A percentile compares a stretch with the other conserved stretches of the same genome.
phyloP scores from a whole-genome alignment of 30 jellyfish, hydroid and myxozoan species.

The Sanderia malayensis region DNA sequence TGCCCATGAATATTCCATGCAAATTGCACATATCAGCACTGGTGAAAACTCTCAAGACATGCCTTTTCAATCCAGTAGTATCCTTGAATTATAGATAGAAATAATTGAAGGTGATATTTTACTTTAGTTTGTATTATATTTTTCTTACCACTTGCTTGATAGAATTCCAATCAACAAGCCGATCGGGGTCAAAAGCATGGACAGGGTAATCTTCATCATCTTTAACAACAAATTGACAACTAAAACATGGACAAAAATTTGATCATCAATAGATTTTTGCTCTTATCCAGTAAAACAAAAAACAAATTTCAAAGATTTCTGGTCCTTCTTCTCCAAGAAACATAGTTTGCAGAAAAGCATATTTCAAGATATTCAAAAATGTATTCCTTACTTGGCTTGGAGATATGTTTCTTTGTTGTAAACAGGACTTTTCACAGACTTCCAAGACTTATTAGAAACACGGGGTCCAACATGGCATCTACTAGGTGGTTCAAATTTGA shows the following conservation, averaged over 20 bases:
- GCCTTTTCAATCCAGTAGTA: too few species aligned
- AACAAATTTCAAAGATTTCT: not conserved
- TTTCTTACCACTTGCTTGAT: constrained; percentile 78
- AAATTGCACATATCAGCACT: too few species aligned
- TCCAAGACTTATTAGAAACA: not conserved
- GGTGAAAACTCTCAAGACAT: too few species aligned
- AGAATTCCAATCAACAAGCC: constrained; percentile 73
- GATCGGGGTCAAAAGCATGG: constrained; percentile 78
- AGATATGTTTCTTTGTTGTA: constrained; percentile 71
- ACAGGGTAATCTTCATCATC: constrained; percentile 45
- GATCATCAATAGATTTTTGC: not conserved
- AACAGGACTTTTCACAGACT: constrained; percentile 20
- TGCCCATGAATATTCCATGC: not conserved
- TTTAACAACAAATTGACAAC: constrained; percentile 57
- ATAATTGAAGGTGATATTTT: too few species aligned
- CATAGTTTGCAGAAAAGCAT: not conserved
- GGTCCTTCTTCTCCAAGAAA: not conserved
- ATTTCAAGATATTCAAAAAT: not conserved
- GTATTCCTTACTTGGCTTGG: constrained; percentile 69
- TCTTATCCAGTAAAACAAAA: not conserved
- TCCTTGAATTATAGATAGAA: not conserved
- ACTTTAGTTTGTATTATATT: too few species aligned
- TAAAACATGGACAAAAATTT: too few species aligned
- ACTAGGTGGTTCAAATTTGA: constrained; percentile 29
- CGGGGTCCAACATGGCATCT: constrained; percentile 10